Percentiles rank a stretch among this genome's conserved stretches.
Evolutionary conservation across 2,797 vertebrate species (phyloP).

Genomic region (Sibirionetta formosa): DNA sequence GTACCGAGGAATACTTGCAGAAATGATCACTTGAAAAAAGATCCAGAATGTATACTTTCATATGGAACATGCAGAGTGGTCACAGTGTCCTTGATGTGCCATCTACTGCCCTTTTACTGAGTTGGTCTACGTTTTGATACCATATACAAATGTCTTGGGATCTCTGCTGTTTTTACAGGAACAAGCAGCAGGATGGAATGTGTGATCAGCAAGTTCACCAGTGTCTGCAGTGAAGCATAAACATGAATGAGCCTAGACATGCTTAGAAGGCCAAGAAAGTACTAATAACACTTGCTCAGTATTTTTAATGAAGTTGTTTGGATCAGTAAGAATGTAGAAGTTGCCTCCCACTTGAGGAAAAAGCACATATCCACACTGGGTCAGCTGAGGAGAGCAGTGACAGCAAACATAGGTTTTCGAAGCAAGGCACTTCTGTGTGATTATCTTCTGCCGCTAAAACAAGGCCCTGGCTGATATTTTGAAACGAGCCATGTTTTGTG

Average conservation of each 20-base stretch:
- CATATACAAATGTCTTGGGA: neutral
- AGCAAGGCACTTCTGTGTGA: neutral
- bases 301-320: constrained; percentile 23
- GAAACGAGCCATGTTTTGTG: neutral
- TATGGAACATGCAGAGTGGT: neutral
- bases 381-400: neutral
- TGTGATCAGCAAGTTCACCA: neutral
- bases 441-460: constrained; percentile 8
- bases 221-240: constrained; percentile 9
- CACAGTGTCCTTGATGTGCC: neutral
- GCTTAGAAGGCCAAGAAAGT: constrained; percentile 17
- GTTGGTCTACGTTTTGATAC: neutral
- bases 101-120: neutral
- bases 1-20: neutral
- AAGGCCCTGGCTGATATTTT: constrained; percentile 19
- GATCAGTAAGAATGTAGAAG: constrained; percentile 8
- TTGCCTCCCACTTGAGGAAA: neutral
- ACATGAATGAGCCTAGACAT: constrained; percentile 45
- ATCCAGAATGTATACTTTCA: neutral
- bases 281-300: neutral
- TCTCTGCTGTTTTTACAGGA: neutral
- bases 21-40: neutral
- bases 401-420: constrained; percentile 12
- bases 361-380: neutral
- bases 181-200: neutral